Percentiles rank a stretch among this genome's conserved stretches.
Conservation (phyloP, 2,797 vertebrate species). For the Pangasius krempfi region DNA sequence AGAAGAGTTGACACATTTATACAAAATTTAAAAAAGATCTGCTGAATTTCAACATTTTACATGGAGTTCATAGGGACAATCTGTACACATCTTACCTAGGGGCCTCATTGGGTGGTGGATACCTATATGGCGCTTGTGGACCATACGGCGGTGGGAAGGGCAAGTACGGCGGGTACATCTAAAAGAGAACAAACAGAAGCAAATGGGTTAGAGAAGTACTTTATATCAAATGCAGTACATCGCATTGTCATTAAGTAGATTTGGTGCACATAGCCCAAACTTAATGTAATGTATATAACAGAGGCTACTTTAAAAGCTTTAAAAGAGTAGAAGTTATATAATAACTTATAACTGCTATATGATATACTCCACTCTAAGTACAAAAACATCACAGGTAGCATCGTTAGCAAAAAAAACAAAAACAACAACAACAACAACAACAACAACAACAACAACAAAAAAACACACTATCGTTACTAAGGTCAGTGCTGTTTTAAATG, state of each 20-base stretch:
- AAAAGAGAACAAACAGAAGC: slow-evolving; percentile 17
- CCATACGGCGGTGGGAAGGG: slow-evolving; percentile 89
- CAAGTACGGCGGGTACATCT: slow-evolving; percentile 94
- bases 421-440: no score
- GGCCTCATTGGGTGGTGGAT: slow-evolving; percentile 82
- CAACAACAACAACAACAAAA: neutral
- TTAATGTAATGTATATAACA: neutral
- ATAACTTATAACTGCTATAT: neutral
- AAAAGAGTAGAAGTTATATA: neutral
- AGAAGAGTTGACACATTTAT: neutral
- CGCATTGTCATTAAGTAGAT: neutral
- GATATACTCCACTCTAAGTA: neutral
- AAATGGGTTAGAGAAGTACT: neutral
- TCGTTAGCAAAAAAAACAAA: neutral
- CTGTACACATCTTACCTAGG: slow-evolving; percentile 74
- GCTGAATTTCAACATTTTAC: neutral
- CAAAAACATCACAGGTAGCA: neutral
- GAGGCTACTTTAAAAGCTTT: neutral
- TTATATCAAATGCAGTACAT: neutral
- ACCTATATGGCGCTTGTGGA: slow-evolving; percentile 89
- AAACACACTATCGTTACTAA: neutral
- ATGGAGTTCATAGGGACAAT: neutral
- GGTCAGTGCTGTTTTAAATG: neutral
- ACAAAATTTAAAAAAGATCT: neutral
- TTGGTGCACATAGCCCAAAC: neutral